Conservation (phyloP, 2,797 vertebrate genomes). For the Malacoraja senta region DNA sequence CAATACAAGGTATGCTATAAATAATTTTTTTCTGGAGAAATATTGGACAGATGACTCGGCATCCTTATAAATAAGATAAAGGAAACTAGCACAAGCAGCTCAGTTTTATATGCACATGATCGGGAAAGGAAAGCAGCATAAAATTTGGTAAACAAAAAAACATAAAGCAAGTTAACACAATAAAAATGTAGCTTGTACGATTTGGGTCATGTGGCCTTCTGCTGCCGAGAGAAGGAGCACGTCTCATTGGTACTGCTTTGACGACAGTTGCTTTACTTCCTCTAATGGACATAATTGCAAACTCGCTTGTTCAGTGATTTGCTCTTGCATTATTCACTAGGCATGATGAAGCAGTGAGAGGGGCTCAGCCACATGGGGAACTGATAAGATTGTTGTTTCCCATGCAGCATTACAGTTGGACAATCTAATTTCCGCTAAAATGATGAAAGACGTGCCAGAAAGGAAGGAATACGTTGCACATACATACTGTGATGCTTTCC, state of each 20-base stretch:
- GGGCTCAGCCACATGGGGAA: background rate
- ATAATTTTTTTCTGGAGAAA: background rate
- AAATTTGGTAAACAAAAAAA: background rate
- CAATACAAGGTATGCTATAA: conserved; percentile 80
- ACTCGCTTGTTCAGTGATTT: background rate
- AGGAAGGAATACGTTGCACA: background rate
- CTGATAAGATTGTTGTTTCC: background rate
- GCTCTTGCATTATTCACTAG: background rate
- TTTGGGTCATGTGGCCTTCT: background rate
- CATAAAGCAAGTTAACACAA: background rate
- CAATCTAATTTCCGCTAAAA: background rate
- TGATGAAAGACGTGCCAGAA: background rate
- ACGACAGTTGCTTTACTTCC: no score
- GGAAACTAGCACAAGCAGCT: background rate
- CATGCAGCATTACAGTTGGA: background rate
- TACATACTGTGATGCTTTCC: background rate
- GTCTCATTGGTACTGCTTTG: no score
- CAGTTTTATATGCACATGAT: background rate
- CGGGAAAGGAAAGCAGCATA: background rate
- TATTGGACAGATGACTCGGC: background rate
- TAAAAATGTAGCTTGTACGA: background rate
- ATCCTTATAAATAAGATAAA: background rate
- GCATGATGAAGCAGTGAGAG: background rate
- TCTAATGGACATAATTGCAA: background rate
- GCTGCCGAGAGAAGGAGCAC: no score